phyloP scores from a whole-genome alignment of 1,140 invertebrate species.

The Cyrtorhinus lividipennis region DNA sequence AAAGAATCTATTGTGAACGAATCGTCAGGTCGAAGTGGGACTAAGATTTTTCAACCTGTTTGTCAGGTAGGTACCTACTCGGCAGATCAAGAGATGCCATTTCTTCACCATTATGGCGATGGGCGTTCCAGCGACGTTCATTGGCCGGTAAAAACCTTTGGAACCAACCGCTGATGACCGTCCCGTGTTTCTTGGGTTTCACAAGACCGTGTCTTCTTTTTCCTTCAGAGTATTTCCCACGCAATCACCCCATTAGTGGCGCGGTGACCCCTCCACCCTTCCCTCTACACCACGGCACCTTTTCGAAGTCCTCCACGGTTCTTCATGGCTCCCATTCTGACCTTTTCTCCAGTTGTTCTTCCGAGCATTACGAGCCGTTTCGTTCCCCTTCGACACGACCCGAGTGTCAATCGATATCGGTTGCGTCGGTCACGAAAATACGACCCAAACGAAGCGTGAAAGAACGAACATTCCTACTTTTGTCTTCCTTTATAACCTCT shows the following conservation, averaged over 20 bases:
- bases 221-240: not conserved
- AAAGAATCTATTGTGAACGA: too few species aligned
- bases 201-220: not conserved
- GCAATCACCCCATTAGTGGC: not conserved
- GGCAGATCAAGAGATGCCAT: too few species aligned
- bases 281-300: too few species aligned
- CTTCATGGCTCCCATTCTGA: not conserved
- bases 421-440: not conserved
- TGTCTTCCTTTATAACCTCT: too few species aligned
- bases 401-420: not conserved
- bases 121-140: too few species aligned
- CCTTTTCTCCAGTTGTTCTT: not conserved
- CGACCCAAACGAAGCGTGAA: too few species aligned
- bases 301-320: not conserved
- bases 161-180: not conserved
- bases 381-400: not conserved
- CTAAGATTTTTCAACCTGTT: too few species aligned
- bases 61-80: too few species aligned
- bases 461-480: too few species aligned
- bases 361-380: not conserved
- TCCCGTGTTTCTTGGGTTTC: not conserved
- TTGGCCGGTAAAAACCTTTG: not conserved
- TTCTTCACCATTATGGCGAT: too few species aligned
- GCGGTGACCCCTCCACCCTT: not conserved
- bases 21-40: too few species aligned